A percentile compares a stretch with the other conserved stretches of the same genome.
Evolutionary conservation across 2,797 vertebrate genomes (phyloP).

Genomic region (Sebastolobus altivelis): DNA sequence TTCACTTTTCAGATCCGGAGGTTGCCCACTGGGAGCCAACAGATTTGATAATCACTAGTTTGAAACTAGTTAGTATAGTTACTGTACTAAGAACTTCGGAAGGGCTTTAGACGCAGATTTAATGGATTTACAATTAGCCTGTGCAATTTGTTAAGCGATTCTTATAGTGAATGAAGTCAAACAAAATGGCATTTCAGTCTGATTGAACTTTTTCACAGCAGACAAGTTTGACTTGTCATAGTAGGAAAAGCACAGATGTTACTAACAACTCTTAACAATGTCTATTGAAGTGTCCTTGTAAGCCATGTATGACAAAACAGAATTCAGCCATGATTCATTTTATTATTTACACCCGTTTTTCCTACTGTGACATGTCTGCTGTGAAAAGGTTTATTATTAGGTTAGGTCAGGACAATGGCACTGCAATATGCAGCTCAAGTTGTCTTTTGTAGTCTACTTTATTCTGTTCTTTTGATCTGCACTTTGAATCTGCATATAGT

Average conservation of each 20-base stretch:
- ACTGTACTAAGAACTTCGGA: background rate
- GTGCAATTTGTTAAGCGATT: background rate
- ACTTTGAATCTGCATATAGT: conserved; percentile 31
- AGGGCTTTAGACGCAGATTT: background rate
- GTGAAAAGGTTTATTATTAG: conserved; percentile 2
- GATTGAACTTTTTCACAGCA: background rate
- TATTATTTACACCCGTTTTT: background rate
- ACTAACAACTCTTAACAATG: background rate
- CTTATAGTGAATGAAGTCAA: background rate
- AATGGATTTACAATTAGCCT: background rate
- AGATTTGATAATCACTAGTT: background rate
- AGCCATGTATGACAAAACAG: background rate
- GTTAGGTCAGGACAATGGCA: background rate
- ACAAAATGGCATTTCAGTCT: background rate
- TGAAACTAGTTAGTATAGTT: background rate
- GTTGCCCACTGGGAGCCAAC: accelerated
- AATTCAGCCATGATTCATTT: background rate
- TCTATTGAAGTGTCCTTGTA: background rate
- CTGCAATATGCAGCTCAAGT: background rate
- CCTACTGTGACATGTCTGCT: background rate
- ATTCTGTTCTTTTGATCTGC: background rate
- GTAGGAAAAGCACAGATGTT: background rate
- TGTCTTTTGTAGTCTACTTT: background rate
- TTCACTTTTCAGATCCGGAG: too few relatives aligned
- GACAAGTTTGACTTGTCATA: background rate